Evolutionary conservation across 2,888 invertebrate genomes (phyloP).

Genomic region (Lysandra bellargus): DNA sequence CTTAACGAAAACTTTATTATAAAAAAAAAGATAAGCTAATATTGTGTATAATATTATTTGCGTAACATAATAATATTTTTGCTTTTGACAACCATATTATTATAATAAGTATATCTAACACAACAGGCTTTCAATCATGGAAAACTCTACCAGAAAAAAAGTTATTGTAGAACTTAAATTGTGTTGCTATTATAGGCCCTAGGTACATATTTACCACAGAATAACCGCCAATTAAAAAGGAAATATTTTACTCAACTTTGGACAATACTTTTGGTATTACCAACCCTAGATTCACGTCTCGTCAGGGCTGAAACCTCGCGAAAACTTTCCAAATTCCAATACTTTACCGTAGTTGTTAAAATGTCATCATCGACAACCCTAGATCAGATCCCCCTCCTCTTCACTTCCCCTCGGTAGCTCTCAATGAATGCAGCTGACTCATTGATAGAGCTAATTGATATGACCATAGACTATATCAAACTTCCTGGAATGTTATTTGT

Average conservation of each 20-base stretch:
- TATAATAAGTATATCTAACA: too few relatives aligned
- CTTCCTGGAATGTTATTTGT: slow-evolving; percentile 37
- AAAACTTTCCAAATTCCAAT: neutral
- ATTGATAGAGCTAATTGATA: slow-evolving; percentile 72
- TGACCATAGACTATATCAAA: slow-evolving; percentile 48
- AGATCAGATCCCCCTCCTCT: neutral
- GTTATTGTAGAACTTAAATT: neutral
- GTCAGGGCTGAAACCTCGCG: neutral
- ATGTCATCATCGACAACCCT: neutral
- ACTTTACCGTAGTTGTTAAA: neutral
- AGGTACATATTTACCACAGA: too few relatives aligned
- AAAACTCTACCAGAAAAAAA: neutral
- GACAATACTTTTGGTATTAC: neutral
- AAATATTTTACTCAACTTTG: too few relatives aligned
- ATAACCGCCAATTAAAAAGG: too few relatives aligned
- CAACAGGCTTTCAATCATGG: neutral
- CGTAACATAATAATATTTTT: neutral
- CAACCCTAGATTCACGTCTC: neutral
- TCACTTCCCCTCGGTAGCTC: slow-evolving; percentile 39
- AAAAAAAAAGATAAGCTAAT: too few relatives aligned
- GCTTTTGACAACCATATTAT: too few relatives aligned
- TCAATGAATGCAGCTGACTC: slow-evolving; percentile 72
- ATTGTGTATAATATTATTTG: neutral
- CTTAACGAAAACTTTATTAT: too few relatives aligned
- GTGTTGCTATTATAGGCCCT: too few relatives aligned